phyloP scores from a whole-genome alignment of 2,113 vertebrate species.

The Pollimyrus isidori region DNA sequence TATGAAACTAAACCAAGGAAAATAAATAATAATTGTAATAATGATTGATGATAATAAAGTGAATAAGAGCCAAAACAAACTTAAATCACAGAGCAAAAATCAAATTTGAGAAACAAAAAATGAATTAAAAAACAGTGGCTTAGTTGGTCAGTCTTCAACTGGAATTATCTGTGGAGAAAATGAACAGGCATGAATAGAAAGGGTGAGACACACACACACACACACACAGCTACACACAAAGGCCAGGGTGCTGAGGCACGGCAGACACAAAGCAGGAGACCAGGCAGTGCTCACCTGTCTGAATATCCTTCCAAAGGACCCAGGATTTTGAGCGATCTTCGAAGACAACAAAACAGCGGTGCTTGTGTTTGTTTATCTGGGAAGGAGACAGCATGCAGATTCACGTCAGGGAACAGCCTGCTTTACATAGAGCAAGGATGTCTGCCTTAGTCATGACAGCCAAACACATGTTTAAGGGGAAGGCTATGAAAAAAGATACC shows the following conservation, averaged over 20 bases:
- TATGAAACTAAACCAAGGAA: conserved; percentile 18
- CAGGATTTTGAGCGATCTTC: conserved; percentile 97
- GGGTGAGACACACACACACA: neutral
- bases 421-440: neutral
- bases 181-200: conserved; percentile 15
- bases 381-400: conserved; percentile 26
- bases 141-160: conserved; percentile 17
- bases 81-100: conserved; percentile 12
- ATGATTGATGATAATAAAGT: neutral
- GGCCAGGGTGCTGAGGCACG: neutral
- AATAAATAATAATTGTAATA: neutral
- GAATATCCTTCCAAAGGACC: conserved; percentile 98
- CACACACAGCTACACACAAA: neutral
- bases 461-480: neutral
- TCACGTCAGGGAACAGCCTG: neutral
- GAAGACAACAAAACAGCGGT: conserved; percentile 95
- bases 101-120: neutral
- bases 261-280: neutral
- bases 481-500: conserved; percentile 48
- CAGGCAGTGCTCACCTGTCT: conserved; percentile 72
- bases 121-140: neutral
- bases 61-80: conserved; percentile 4
- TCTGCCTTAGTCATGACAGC: neutral
- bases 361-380: conserved; percentile 90
- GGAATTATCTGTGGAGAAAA: conserved; percentile 24